Evolutionary conservation across 1,140 invertebrate genomes (phyloP).

Genomic region (Drosophila obscura): DNA sequence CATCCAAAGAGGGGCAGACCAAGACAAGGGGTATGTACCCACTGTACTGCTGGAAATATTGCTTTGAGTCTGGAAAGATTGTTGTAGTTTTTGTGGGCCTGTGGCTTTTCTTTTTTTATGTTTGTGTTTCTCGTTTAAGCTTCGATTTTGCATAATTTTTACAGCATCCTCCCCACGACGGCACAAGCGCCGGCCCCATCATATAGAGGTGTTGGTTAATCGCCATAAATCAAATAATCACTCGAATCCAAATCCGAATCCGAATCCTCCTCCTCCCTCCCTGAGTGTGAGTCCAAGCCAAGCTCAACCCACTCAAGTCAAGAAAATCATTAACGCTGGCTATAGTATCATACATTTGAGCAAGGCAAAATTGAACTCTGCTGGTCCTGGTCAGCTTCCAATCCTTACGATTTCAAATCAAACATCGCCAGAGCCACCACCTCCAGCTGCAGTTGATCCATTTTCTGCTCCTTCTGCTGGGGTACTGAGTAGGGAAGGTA

Average conservation of each 20-base stretch:
- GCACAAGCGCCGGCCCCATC: constrained; percentile 32
- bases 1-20: constrained; percentile 86
- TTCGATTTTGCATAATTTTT: constrained; percentile 35
- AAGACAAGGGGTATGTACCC: constrained; percentile 84
- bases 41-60: neutral
- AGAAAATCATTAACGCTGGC: no score
- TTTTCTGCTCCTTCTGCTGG: neutral
- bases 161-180: constrained; percentile 27
- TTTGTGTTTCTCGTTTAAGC: no score
- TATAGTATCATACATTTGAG: constrained; percentile 9
- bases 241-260: constrained; percentile 6
- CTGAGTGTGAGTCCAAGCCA: no score
- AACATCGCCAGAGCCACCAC: neutral
- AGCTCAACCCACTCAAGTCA: no score
- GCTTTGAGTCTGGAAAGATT: no score
- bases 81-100: no score
- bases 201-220: constrained; percentile 41
- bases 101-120: no score
- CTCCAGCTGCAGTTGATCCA: constrained; percentile 9
- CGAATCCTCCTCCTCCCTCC: neutral
- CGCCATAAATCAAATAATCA: neutral
- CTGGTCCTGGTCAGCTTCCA: neutral
- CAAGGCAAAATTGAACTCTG: neutral
- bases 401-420: constrained; percentile 1
- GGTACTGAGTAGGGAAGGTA: constrained; percentile 47